These are phyloP conservation scores for Daubentonia madagascariensis DNA, from an alignment of 2,113 vertebrate genomes.

Conservation along the genomic window DNA sequence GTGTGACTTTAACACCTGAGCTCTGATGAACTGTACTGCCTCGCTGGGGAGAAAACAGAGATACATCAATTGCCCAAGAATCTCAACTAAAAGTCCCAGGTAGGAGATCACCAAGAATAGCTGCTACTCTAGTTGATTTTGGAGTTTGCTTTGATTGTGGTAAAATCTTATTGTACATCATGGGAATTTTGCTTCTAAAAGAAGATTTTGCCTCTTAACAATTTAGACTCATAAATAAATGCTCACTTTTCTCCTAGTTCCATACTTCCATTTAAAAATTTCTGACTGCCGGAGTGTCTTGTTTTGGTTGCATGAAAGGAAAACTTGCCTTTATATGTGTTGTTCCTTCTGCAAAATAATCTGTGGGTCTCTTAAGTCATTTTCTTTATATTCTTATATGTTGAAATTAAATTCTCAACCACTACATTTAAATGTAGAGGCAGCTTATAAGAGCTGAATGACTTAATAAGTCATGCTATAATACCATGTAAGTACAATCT, in stretches of 20 bases:
- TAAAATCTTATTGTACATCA: constrained; percentile 30
- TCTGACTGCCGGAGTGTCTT: not conserved
- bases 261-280: not conserved
- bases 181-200: not conserved
- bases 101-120: not conserved
- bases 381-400: constrained; percentile 17
- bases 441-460: not conserved
- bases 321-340: not conserved
- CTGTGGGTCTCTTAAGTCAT: not conserved
- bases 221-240: not conserved
- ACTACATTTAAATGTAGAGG: not conserved
- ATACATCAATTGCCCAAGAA: constrained; percentile 24
- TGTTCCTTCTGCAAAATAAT: not conserved
- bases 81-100: not conserved
- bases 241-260: not conserved
- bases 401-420: constrained; percentile 26
- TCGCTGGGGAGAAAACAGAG: not conserved
- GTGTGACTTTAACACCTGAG: not conserved
- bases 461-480: not conserved
- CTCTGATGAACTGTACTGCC: not conserved
- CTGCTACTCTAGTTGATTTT: not conserved
- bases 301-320: not conserved
- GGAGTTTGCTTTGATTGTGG: not conserved
- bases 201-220: not conserved
- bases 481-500: not conserved